Conservation (phyloP, 2,888 invertebrate species). For the Dusona sp. region DNA sequence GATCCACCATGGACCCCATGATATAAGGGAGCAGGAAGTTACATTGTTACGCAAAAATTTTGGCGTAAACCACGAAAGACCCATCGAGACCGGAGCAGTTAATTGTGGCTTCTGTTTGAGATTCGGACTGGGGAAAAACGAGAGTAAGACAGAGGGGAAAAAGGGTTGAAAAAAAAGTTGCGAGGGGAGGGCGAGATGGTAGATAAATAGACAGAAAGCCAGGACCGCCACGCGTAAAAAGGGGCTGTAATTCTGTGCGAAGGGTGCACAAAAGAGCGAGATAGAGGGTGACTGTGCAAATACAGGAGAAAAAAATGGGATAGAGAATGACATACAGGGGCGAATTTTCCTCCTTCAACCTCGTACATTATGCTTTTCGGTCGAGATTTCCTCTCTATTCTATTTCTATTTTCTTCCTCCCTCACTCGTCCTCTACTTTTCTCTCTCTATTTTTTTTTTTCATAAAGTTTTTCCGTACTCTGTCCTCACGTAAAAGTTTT, state of each 20-base stretch:
- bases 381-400: slow-evolving; percentile 53
- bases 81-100: slow-evolving; percentile 70
- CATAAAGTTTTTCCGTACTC: neutral
- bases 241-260: slow-evolving; percentile 51
- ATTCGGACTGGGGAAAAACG: slow-evolving; percentile 64
- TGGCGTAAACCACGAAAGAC: slow-evolving; percentile 75
- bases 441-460: slow-evolving; percentile 6
- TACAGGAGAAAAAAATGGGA: slow-evolving; percentile 37
- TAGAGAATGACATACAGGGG: slow-evolving; percentile 32
- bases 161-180: slow-evolving; percentile 40
- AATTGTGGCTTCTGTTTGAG: slow-evolving; percentile 75
- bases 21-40: neutral
- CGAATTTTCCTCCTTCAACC: slow-evolving; percentile 46
- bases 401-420: slow-evolving; percentile 12
- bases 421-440: slow-evolving; percentile 9
- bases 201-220: slow-evolving; percentile 40
- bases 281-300: slow-evolving; percentile 21
- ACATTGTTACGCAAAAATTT: slow-evolving; percentile 63
- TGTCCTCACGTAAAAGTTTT: neutral
- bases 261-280: slow-evolving; percentile 56
- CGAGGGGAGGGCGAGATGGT: slow-evolving; percentile 41
- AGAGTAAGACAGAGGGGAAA: slow-evolving; percentile 1
- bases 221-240: slow-evolving; percentile 59
- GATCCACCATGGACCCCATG: neutral
- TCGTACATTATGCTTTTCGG: slow-evolving; percentile 67